A percentile compares a stretch with the other conserved stretches of the same genome.
Evolutionary conservation across 1,140 invertebrate species (phyloP).

Genomic region (Pogonomyrmex barbatus): DNA sequence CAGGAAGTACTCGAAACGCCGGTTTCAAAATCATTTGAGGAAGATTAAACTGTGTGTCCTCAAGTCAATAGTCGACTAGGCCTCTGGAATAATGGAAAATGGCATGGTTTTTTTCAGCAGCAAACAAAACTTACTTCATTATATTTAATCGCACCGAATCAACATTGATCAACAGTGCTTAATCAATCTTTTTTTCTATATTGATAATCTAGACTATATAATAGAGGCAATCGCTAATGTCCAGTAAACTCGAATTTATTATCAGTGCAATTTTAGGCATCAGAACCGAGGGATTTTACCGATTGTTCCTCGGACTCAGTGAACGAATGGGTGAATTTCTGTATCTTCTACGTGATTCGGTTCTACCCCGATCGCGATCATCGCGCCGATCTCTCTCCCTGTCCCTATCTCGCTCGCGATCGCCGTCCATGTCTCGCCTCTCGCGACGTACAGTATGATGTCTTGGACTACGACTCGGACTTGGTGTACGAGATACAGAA

Average conservation of each 20-base stretch:
- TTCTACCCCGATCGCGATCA: constrained; percentile 72
- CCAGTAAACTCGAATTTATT: background rate
- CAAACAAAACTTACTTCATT: background rate
- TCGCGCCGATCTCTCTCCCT: constrained; percentile 70
- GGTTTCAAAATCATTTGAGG: constrained; percentile 58
- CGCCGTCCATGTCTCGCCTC: constrained; percentile 80
- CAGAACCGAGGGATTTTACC: constrained; percentile 58
- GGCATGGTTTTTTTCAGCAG: constrained; percentile 22
- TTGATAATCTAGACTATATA: background rate
- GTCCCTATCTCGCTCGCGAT: constrained; percentile 78
- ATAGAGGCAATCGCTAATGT: constrained; percentile 1
- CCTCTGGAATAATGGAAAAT: constrained; percentile 64
- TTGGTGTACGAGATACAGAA: constrained; percentile 81
- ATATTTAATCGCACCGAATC: constrained; percentile 28
- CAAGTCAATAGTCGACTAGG: constrained; percentile 72
- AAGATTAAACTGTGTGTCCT: constrained; percentile 64
- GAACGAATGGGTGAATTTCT: constrained; percentile 73
- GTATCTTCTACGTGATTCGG: constrained; percentile 71
- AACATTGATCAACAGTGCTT: background rate
- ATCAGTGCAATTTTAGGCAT: constrained; percentile 11
- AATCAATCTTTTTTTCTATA: background rate
- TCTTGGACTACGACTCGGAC: constrained; percentile 79
- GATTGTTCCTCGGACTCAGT: constrained; percentile 73
- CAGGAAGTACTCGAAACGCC: constrained; percentile 57
- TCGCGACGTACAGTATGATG: constrained; percentile 77